phyloP scores from a whole-genome alignment of 2,888 invertebrate species.

The Leptopterna dolabrata region DNA sequence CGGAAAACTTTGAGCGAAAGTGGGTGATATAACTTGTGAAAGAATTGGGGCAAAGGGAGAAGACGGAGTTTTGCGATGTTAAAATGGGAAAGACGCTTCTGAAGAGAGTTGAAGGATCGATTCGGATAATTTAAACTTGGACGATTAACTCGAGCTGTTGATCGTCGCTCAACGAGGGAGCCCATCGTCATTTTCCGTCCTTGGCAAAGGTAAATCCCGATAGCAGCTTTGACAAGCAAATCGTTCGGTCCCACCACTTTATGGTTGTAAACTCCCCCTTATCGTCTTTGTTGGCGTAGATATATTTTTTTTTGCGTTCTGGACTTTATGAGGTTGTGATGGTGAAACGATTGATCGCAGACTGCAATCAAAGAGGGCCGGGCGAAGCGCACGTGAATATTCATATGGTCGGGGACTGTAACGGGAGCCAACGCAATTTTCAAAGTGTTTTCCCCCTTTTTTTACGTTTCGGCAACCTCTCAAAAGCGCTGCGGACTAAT shows the following conservation, averaged over 20 bases:
- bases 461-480: neutral
- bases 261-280: no score
- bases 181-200: neutral
- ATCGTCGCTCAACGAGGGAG: neutral
- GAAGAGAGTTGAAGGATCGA: neutral
- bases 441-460: no score
- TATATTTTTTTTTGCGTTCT: no score
- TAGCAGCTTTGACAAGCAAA: neutral
- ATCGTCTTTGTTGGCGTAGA: no score
- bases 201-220: neutral
- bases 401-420: neutral
- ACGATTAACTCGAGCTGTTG: constrained; percentile 38
- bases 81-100: neutral
- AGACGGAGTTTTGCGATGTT: neutral
- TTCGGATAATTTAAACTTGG: constrained; percentile 37
- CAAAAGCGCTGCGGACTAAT: neutral
- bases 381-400: neutral
- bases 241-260: neutral
- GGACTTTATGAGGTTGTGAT: neutral
- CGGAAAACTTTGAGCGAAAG: neutral
- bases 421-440: neutral
- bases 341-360: neutral
- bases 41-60: constrained; percentile 25
- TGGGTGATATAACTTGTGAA: constrained; percentile 31
- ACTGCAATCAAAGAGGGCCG: neutral